These are phyloP conservation scores for Drosophila lacicola DNA, from an alignment of 2,888 invertebrate genomes.

Conservation along the genomic window DNA sequence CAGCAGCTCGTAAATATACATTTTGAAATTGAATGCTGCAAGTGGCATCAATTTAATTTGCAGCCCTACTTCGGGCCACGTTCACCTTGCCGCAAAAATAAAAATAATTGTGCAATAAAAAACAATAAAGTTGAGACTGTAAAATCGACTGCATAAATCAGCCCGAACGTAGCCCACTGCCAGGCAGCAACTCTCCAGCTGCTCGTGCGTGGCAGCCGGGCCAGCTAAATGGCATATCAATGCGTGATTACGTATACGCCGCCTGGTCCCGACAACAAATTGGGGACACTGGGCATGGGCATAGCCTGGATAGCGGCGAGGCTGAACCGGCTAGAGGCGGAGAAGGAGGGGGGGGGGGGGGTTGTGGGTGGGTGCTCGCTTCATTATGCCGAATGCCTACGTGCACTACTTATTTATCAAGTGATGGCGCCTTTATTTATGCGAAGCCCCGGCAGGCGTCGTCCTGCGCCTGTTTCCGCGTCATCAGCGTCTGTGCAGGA, in stretches of 20 bases:
- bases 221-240: constrained; percentile 77
- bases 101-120: constrained; percentile 61
- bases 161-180: not conserved
- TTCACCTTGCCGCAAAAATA: constrained; percentile 23
- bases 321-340: not conserved
- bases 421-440: constrained; percentile 75
- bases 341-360: not conserved
- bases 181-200: not conserved
- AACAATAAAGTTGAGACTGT: constrained; percentile 69
- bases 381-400: constrained; percentile 79
- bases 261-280: constrained; percentile 61
- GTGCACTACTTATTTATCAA: constrained; percentile 79
- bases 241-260: constrained; percentile 80
- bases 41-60: constrained; percentile 55
- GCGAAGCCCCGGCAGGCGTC: constrained; percentile 46
- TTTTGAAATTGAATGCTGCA: constrained; percentile 42
- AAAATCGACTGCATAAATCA: constrained; percentile 72
- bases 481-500: constrained; percentile 57
- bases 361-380: constrained; percentile 43
- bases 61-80: constrained; percentile 1
- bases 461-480: constrained; percentile 35
- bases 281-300: constrained; percentile 28
- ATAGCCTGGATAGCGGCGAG: not conserved
- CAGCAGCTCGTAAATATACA: constrained; percentile 37
- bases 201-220: constrained; percentile 35